A percentile compares a stretch with the other conserved stretches of the same genome.
phyloP scores from a whole-genome alignment of 2,888 invertebrate genomes.

The Ceraclea dissimilis region DNA sequence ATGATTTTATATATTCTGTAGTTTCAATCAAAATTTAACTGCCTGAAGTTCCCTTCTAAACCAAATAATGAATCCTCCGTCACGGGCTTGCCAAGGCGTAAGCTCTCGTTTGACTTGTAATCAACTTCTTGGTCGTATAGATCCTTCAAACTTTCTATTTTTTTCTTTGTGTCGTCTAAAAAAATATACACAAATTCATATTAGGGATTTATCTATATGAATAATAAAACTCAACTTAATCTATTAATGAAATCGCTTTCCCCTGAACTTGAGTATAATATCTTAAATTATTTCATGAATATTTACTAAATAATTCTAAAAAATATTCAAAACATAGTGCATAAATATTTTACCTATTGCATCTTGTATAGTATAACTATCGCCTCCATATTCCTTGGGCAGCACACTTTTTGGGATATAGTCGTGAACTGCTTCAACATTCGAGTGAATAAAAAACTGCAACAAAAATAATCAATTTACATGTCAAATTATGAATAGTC shows the following conservation, averaged over 20 bases:
- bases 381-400: slow-evolving; percentile 61
- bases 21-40: slow-evolving; percentile 42
- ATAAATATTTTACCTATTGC: slow-evolving; percentile 40
- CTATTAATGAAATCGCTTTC: no score
- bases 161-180: slow-evolving; percentile 25
- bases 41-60: slow-evolving; percentile 48
- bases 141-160: slow-evolving; percentile 40
- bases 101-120: slow-evolving; percentile 47
- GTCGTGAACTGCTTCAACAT: slow-evolving; percentile 50
- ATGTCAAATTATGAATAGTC: background rate
- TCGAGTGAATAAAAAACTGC: slow-evolving; percentile 29
- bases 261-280: no score
- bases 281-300: no score
- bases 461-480: no score
- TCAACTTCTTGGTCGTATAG: slow-evolving; percentile 47
- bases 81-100: slow-evolving; percentile 48
- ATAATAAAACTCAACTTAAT: background rate
- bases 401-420: slow-evolving; percentile 50
- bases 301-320: no score
- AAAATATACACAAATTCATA: no score
- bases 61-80: slow-evolving; percentile 49
- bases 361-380: slow-evolving; percentile 45
- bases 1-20: no score
- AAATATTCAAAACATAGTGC: no score
- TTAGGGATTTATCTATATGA: no score